Evolutionary conservation across 2,888 invertebrate genomes (phyloP).

Genomic region (Polymixis lichenea): DNA sequence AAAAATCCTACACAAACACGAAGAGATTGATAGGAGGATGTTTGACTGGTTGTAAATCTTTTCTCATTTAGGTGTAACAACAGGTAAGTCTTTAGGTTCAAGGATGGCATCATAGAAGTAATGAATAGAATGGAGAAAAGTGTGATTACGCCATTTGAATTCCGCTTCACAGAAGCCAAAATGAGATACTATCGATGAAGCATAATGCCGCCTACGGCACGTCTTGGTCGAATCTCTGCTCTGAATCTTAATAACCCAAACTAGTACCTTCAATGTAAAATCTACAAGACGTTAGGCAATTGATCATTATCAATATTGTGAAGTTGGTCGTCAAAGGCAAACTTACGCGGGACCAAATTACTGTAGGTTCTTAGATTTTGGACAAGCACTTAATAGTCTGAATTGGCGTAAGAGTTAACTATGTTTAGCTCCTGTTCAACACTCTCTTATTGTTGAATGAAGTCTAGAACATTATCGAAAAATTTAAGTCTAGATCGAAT

Average conservation of each 20-base stretch:
- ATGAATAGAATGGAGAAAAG: conserved; percentile 15
- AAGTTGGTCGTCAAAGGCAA: conserved; percentile 14
- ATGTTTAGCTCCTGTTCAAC: background rate
- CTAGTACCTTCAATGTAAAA: conserved; percentile 21
- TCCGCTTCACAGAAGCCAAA: conserved; percentile 16
- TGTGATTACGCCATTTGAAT: conserved; percentile 28
- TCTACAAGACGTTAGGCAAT: conserved; percentile 21
- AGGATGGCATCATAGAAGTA: conserved; percentile 5
- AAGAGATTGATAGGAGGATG: conserved; percentile 19
- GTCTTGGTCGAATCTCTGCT: conserved; percentile 47
- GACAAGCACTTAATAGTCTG: background rate
- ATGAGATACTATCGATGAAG: conserved; percentile 36
- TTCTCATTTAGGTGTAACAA: conserved; percentile 26
- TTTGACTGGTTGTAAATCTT: conserved; percentile 27
- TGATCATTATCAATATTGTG: conserved; percentile 27
- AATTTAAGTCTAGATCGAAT: conserved; percentile 14
- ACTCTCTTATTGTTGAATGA: conserved; percentile 15
- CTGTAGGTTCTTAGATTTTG: background rate
- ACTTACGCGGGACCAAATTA: background rate
- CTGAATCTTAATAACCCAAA: conserved; percentile 47
- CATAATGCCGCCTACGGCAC: conserved; percentile 34
- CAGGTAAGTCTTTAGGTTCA: conserved; percentile 46
- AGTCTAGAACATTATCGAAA: conserved; percentile 23
- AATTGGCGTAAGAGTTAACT: background rate
- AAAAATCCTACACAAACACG: conserved; percentile 8